Conservation (phyloP, 2,797 vertebrate genomes). For the Dendrocincla fuliginosa region DNA sequence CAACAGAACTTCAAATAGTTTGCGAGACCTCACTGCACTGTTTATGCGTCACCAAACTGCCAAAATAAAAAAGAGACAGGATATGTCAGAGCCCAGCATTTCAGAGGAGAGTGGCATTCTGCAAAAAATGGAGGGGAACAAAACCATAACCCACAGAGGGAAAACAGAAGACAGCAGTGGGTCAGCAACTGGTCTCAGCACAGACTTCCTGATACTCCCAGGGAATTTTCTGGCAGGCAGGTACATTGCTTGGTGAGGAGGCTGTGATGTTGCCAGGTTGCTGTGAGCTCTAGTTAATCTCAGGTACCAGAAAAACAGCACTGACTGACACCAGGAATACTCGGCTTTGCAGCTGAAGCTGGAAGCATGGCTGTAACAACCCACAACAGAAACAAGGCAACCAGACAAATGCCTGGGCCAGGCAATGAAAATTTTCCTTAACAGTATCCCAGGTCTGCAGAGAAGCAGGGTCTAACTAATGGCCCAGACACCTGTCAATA, state of each 20-base stretch:
- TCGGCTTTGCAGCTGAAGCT: not conserved
- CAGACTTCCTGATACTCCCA: not conserved
- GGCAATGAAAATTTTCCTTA: not conserved
- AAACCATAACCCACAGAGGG: not conserved
- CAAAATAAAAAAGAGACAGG: not conserved
- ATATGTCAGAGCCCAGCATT: not conserved
- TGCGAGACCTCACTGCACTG: not conserved
- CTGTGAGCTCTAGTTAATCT: not conserved
- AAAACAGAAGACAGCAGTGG: not conserved
- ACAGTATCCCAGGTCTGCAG: not conserved
- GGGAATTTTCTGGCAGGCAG: not conserved
- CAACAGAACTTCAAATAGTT: not conserved
- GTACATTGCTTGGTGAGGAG: not conserved
- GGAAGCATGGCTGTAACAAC: not conserved
- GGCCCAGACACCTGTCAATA: not conserved
- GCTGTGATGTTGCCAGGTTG: not conserved
- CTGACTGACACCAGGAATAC: not conserved
- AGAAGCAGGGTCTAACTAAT: not conserved
- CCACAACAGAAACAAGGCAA: not conserved
- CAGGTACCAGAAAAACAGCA: not conserved
- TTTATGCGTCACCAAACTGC: not conserved
- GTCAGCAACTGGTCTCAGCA: not conserved
- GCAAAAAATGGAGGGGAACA: not conserved
- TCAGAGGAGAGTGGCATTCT: not conserved
- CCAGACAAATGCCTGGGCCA: not conserved